Conservation (phyloP, 2,888 invertebrate genomes). For the Neria commutata region DNA sequence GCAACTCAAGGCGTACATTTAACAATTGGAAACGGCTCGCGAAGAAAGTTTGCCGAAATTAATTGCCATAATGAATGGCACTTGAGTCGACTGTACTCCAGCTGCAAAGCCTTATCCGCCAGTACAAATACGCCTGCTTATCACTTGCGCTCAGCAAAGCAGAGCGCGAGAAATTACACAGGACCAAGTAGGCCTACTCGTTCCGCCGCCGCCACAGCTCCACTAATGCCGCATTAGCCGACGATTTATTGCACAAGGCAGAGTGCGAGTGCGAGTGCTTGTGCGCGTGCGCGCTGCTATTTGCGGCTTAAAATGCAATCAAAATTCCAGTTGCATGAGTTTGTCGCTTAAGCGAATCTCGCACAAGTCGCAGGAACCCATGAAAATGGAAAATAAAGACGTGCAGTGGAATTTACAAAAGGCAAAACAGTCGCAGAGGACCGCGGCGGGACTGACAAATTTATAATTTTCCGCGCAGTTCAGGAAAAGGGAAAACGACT, state of each 20-base stretch:
- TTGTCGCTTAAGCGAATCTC: slow-evolving; percentile 3
- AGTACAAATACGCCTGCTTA: too few relatives aligned
- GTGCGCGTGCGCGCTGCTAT: neutral
- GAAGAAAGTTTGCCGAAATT: too few relatives aligned
- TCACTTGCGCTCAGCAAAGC: too few relatives aligned
- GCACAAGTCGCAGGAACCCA: neutral
- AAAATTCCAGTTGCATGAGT: slow-evolving; percentile 26
- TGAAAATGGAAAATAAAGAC: neutral
- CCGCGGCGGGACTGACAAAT: neutral
- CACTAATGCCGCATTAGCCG: slow-evolving; percentile 1
- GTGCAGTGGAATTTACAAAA: neutral
- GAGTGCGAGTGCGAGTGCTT: neutral
- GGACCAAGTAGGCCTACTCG: neutral
- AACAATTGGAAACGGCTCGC: too few relatives aligned
- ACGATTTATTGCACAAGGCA: slow-evolving; percentile 3
- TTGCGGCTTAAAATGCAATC: slow-evolving; percentile 22
- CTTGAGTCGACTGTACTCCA: too few relatives aligned
- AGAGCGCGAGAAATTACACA: neutral
- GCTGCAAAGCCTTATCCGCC: too few relatives aligned
- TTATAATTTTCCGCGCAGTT: too few relatives aligned
- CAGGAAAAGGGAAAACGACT: too few relatives aligned
- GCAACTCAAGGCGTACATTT: too few relatives aligned
- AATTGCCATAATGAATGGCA: too few relatives aligned
- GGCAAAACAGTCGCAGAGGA: too few relatives aligned
- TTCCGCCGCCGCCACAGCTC: neutral